Percentiles rank a stretch among this genome's conserved stretches.
Conservation (phyloP, 2,113 vertebrate species). For the Anguilla rostrata region DNA sequence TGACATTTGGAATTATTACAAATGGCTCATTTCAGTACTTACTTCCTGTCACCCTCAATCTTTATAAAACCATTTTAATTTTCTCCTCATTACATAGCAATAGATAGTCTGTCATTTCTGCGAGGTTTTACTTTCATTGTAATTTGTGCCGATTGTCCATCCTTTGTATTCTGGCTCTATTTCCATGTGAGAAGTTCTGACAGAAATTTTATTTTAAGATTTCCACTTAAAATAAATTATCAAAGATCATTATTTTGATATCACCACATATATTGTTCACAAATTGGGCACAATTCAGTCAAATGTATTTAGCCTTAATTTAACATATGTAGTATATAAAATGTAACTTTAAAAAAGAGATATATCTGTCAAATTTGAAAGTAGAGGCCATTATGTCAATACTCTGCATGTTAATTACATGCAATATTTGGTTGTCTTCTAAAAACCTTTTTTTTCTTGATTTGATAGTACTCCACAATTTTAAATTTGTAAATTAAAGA, state of each 20-base stretch:
- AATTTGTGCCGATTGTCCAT: not conserved
- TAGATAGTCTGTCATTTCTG: not conserved
- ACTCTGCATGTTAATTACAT: too few relatives aligned
- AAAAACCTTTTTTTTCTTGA: too few relatives aligned
- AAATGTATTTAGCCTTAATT: not conserved
- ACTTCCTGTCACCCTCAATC: conserved; percentile 8
- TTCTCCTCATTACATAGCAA: not conserved
- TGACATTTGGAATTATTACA: not conserved
- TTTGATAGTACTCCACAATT: too few relatives aligned
- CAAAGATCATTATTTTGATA: not conserved
- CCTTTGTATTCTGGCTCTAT: not conserved
- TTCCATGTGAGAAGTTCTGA: not conserved
- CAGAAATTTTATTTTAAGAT: not conserved
- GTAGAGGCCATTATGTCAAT: too few relatives aligned
- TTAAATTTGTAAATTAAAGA: too few relatives aligned
- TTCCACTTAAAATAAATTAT: not conserved
- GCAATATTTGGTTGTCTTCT: too few relatives aligned
- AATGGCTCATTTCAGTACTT: not conserved
- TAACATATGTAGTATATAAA: too few relatives aligned
- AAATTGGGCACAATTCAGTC: not conserved
- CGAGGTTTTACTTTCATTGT: not conserved
- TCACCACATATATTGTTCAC: not conserved
- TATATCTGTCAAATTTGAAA: too few relatives aligned
- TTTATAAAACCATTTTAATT: not conserved
- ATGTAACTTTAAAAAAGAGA: too few relatives aligned